phyloP scores from a whole-genome alignment of 2,888 invertebrate genomes.

The Metopia argyrocephala region DNA sequence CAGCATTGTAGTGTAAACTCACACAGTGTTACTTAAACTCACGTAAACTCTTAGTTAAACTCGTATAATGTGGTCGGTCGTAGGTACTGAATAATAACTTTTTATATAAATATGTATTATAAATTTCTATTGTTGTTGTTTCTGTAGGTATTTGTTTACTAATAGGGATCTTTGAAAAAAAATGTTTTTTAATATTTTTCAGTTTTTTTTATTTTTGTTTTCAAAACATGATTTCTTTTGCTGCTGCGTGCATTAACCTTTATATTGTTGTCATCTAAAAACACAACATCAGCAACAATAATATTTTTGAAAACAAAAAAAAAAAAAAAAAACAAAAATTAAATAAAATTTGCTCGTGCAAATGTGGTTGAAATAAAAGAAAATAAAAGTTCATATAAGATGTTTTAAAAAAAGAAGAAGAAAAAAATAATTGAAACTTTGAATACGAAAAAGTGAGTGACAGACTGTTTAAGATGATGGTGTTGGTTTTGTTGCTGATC shows the following conservation, averaged over 20 bases:
- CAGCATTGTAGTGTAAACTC: too few relatives aligned
- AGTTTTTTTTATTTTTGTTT: neutral
- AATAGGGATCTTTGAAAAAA: neutral
- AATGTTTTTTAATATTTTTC: neutral
- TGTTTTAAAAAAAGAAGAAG: neutral
- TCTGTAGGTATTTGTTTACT: neutral
- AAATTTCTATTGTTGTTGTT: neutral
- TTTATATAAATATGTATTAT: too few relatives aligned
- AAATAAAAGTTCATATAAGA: slow-evolving; percentile 7
- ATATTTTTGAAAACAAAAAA: too few relatives aligned
- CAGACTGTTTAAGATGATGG: neutral
- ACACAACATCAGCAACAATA: slow-evolving; percentile 17
- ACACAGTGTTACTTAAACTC: neutral
- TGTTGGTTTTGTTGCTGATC: slow-evolving; percentile 18
- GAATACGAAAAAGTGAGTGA: slow-evolving; percentile 5
- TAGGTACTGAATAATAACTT: neutral
- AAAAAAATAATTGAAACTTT: slow-evolving; percentile 4
- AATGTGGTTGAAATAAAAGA: slow-evolving; percentile 19
- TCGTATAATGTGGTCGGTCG: neutral
- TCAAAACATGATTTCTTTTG: neutral
- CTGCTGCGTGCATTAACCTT: slow-evolving; percentile 53
- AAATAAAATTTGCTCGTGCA: slow-evolving; percentile 22
- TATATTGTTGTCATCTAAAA: slow-evolving; percentile 15
- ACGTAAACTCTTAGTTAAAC: neutral
- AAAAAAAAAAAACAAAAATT: too few relatives aligned